Evolutionary conservation across 2,888 invertebrate genomes (phyloP).

Genomic region (Andricus curvator): DNA sequence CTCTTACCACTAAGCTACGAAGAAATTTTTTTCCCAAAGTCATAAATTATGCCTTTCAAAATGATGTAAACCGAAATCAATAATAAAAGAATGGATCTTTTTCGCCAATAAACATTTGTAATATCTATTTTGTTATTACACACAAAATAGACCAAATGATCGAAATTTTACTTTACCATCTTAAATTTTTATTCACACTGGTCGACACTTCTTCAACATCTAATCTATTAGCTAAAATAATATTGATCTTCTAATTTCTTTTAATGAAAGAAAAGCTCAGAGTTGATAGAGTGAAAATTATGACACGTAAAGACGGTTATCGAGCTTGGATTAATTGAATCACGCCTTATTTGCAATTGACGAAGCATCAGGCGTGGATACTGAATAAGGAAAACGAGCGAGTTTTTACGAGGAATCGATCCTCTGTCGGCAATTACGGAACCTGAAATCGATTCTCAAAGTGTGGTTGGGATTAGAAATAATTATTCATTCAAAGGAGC

Average conservation of each 20-base stretch:
- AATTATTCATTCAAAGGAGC: conserved; percentile 66
- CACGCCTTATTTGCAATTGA: conserved; percentile 34
- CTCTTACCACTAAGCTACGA: too few relatives aligned
- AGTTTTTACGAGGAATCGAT: conserved; percentile 34
- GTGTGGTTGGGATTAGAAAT: conserved; percentile 58
- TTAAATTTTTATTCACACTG: too few relatives aligned
- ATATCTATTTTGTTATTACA: too few relatives aligned
- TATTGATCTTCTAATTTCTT: neutral
- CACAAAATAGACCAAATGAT: too few relatives aligned
- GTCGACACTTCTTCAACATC: too few relatives aligned
- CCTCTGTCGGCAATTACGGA: conserved; percentile 26
- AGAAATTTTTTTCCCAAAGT: too few relatives aligned
- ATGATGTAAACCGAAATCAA: too few relatives aligned
- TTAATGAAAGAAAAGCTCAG: neutral
- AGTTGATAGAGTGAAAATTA: neutral
- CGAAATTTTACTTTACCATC: too few relatives aligned
- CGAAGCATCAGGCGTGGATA: conserved; percentile 44
- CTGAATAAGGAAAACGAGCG: conserved; percentile 45
- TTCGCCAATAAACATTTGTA: too few relatives aligned
- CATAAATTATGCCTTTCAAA: too few relatives aligned
- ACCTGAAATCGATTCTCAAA: conserved; percentile 33
- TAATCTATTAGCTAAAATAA: neutral
- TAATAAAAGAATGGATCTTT: too few relatives aligned
- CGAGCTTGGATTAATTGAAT: conserved; percentile 11
- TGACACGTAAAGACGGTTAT: neutral